Percentiles rank a stretch among this genome's conserved stretches.
phyloP scores from a whole-genome alignment of 2,797 vertebrate species.

The Aphelocoma californica region DNA sequence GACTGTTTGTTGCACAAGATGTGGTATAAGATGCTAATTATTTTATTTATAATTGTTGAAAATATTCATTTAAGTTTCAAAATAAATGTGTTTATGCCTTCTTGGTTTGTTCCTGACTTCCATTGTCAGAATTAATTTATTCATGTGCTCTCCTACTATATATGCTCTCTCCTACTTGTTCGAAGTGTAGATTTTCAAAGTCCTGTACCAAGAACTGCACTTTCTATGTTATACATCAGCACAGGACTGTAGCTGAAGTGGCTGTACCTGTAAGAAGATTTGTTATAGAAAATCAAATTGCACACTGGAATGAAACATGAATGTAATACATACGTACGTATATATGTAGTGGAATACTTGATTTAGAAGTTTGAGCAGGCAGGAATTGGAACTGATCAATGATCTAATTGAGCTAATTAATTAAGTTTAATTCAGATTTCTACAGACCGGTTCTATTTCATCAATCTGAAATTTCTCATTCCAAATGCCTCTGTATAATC shows the following conservation, averaged over 20 bases:
- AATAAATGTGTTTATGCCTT: slow-evolving; percentile 39
- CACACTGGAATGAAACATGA: not conserved
- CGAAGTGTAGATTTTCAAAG: not conserved
- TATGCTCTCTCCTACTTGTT: not conserved
- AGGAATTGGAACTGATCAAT: not conserved
- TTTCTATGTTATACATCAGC: not conserved
- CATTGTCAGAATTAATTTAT: slow-evolving; percentile 36
- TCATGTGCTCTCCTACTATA: not conserved
- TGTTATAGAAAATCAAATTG: not conserved
- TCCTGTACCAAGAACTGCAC: not conserved
- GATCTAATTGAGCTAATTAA: not conserved
- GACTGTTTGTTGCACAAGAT: slow-evolving; percentile 35
- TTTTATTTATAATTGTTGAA: slow-evolving; percentile 55
- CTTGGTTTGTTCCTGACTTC: slow-evolving; percentile 1
- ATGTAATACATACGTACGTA: not conserved
- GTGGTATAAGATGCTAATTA: slow-evolving; percentile 24
- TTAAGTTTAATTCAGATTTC: not conserved
- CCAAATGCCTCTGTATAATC: not conserved
- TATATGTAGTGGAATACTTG: not conserved
- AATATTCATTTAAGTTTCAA: slow-evolving; percentile 50
- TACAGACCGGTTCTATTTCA: not conserved
- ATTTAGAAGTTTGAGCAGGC: not conserved
- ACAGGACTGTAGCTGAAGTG: not conserved
- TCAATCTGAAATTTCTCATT: not conserved
- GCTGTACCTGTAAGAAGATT: not conserved